Conservation (phyloP, 1,140 invertebrate species). For the Nymphalis io region DNA sequence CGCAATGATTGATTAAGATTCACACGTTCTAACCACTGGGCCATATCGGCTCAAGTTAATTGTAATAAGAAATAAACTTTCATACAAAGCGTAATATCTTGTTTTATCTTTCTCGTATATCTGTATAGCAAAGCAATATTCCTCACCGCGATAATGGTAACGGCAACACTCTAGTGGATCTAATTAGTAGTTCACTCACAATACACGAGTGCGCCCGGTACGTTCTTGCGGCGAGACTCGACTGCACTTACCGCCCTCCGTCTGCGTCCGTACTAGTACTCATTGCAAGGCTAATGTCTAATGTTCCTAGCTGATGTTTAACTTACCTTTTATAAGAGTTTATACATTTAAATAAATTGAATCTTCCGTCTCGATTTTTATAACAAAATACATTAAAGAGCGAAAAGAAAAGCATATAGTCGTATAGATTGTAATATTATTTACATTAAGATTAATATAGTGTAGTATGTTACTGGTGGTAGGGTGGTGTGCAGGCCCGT, state of each 20-base stretch:
- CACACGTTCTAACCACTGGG: no score
- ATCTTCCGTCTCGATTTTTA: no score
- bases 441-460: no score
- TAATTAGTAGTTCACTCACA: constrained; percentile 28
- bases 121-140: neutral
- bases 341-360: neutral
- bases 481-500: no score
- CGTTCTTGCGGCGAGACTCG: constrained; percentile 11
- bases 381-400: no score
- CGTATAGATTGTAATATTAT: no score
- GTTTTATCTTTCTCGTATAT: neutral
- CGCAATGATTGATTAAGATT: no score
- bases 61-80: no score
- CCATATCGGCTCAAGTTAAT: no score
- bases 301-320: constrained; percentile 7
- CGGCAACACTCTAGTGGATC: constrained; percentile 17
- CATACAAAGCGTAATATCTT: neutral
- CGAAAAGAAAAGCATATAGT: neutral
- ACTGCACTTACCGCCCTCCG: constrained; percentile 20
- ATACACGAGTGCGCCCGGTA: constrained; percentile 3
- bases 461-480: no score
- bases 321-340: neutral
- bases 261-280: constrained; percentile 10
- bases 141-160: constrained; percentile 1
- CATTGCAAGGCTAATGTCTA: constrained; percentile 17